Base-by-base conservation (phyloP, 2,888 invertebrate species). In the Caradrina clavipalpis region DNA sequence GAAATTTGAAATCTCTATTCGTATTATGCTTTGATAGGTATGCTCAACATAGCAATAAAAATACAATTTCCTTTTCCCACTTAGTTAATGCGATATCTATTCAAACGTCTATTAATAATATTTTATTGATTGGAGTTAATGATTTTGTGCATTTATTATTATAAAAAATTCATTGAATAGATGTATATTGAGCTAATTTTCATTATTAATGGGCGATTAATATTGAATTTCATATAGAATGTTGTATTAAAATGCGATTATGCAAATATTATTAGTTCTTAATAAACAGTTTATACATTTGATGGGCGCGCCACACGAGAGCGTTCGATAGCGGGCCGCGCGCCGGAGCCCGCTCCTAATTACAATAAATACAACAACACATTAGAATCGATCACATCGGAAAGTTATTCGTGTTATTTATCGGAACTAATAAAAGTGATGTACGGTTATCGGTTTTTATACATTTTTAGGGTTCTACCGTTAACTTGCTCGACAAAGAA, bases 261-360 rank as follows among this genome's bases (percentile, higher is more conserved):
- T 95, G 95, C 94, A 94, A 95, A 95, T 95, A 94, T 91, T 90
- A 95, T 95, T 93, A 91, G 93, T 94, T 94, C 91, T 90, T 94
- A 94, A 94, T 95, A 95, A 92, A 93, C 93, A 91, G 92, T 95
- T 94, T 91, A 91, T 91, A 89, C 86, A 89, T 90, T 91, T 91
- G 92, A 94, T 93, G 90, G 89, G 88, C 89, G 89, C 90, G 90
- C 91, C 91, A 89, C 93, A 91, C 92, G 89, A 86, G 87, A 72
- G 77, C 77, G 79, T 42, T 71, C 71, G 78, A 47, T 56, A 17
- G 49, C 77, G 39, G 31, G 26, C 57, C 67, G 70, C 67, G 57
- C 79, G 79, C 75, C 70, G 15, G 22, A 17, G 39, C 74, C 60
- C 62, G 75, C 60, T 78, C 76, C 86, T 95, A 94, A 94, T 95